These are phyloP conservation scores for Platycheirus albimanus DNA, from an alignment of 2,888 invertebrate genomes.

Conservation along the genomic window DNA sequence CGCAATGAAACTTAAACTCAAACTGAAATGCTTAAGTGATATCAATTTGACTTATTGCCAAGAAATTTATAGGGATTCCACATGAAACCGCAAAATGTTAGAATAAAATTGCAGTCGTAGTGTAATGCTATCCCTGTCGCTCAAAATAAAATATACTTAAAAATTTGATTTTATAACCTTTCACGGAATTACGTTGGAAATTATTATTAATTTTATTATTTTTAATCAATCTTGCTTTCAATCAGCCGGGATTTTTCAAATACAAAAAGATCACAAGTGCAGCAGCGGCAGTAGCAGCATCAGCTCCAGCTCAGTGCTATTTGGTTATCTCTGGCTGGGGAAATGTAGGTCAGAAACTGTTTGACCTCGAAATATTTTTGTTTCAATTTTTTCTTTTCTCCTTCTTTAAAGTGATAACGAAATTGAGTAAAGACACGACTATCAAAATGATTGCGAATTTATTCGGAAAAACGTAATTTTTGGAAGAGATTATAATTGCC, in stretches of 20 bases:
- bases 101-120: slow-evolving; percentile 20
- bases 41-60: not conserved
- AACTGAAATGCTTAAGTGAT: slow-evolving; percentile 43
- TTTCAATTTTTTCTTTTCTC: not conserved
- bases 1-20: slow-evolving; percentile 36
- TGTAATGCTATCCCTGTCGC: slow-evolving; percentile 36
- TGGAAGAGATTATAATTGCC: too few species aligned
- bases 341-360: slow-evolving; percentile 34
- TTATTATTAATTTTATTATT: slow-evolving; percentile 3
- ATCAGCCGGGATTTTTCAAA: not conserved
- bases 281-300: too few species aligned
- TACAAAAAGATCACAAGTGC: not conserved
- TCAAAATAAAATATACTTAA: slow-evolving; percentile 4
- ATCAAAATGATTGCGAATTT: not conserved
- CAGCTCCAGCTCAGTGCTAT: not conserved
- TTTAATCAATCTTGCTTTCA: slow-evolving; percentile 1
- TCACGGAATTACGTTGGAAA: slow-evolving; percentile 23
- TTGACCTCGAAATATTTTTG: slow-evolving; percentile 31
- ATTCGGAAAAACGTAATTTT: not conserved
- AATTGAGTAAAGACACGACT: slow-evolving; percentile 15
- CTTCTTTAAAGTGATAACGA: too few species aligned
- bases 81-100: slow-evolving; percentile 4
- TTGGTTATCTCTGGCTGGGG: slow-evolving; percentile 17
- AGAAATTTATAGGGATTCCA: slow-evolving; percentile 25
- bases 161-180: slow-evolving; percentile 13